Base-by-base conservation (phyloP, 2,113 vertebrate species). In the Gymnogyps californianus region DNA sequence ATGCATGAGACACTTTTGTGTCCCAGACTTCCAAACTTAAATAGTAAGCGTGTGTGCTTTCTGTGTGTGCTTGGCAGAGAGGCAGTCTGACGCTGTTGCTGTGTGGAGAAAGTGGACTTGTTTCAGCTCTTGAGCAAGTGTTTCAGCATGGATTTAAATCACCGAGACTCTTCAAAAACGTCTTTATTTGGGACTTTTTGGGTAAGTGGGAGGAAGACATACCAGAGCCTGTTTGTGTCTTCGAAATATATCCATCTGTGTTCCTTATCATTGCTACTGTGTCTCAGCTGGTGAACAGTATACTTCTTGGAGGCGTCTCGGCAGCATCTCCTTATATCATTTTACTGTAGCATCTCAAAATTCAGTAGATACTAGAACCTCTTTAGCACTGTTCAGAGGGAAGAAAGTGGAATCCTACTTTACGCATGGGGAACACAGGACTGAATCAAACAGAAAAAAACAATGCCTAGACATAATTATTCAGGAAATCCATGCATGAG, bases 111-210 rank as follows among this genome's bases (percentile, higher is more conserved):
- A 99, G 98, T 49, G 99, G 99, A 36, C 98, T 99, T 28, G 99
- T 99, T 77, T 99, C 99, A 78, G 99, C 99, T 64, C 98, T 99
- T 42, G 99, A 99, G 92, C 99, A 99, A 93, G 99, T 99, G 94
- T 99, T 99, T 95, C 99, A 99, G 96, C 99, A 99, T 32, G 99
- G 99, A 94, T 99, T 99, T 97, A 99, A 99, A 96, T 99, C 99
- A 11, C 99, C 99, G 0, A 98, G 99, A 66, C 99, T 99, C 96
- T 99, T 99, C 98, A 99, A 99, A 98, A 99, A 99, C 4, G 98
- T 99, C 97, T 99, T 99, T 98, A 99, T 99, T 96, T 99, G 99
- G 99, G 99, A 99, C 97, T 99, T 99, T 91, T 97, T 99, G 96
- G 99, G 99, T 99, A 97, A 98, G 98, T 96, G 65, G 47, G 74